Conservation (phyloP, 2,113 vertebrate species). For the Rhea pennata region DNA sequence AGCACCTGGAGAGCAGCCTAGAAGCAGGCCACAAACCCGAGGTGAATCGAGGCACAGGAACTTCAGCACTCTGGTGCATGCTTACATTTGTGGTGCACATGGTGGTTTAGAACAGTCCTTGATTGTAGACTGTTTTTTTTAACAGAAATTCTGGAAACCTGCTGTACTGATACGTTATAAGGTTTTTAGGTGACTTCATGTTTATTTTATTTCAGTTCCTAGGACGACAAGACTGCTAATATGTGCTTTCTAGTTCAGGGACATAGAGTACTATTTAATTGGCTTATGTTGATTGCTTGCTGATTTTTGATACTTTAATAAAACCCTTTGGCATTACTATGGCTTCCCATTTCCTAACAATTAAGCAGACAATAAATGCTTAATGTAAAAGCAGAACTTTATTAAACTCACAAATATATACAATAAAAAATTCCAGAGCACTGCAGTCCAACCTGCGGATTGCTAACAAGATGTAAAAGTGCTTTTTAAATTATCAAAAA, state of each 20-base stretch:
- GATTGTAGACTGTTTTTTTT: not conserved
- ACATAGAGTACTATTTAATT: not conserved
- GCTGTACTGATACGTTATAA: not conserved
- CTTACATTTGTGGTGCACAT: not conserved
- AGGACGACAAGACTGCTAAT: not conserved
- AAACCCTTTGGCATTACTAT: not conserved
- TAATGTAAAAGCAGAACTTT: slow-evolving; percentile 31
- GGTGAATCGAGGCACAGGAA: not conserved
- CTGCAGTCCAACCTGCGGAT: not conserved
- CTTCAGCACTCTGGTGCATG: not conserved
- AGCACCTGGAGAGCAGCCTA: not conserved
- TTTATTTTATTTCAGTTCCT: not conserved
- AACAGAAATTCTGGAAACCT: not conserved
- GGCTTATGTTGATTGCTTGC: not conserved
- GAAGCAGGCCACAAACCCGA: not conserved
- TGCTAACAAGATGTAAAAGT: not conserved
- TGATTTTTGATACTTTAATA: slow-evolving; percentile 55
- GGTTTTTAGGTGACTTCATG: not conserved
- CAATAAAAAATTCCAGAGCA: not conserved
- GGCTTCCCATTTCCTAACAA: slow-evolving; percentile 30
- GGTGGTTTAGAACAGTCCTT: not conserved
- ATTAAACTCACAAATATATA: slow-evolving; percentile 13
- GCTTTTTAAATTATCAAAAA: not conserved
- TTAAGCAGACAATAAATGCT: slow-evolving; percentile 28
- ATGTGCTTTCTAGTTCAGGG: not conserved